Evolutionary conservation across 1,140 invertebrate species (phyloP).

Genomic region (Leptinotarsa defecta): DNA sequence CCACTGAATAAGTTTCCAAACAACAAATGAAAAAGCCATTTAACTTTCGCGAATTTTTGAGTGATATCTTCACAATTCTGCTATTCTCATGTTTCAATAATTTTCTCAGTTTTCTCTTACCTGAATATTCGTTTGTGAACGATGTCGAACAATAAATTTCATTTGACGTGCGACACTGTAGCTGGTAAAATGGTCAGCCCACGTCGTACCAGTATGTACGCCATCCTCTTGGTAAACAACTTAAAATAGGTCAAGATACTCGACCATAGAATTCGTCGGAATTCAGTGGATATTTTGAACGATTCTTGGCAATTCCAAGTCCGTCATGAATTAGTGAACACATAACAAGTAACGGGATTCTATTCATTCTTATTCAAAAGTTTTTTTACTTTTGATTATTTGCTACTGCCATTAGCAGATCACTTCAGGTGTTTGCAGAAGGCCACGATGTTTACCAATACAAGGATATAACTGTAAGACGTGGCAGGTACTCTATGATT

Average conservation of each 20-base stretch:
- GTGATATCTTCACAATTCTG: no score
- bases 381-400: constrained; percentile 7
- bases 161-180: no score
- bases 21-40: no score
- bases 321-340: constrained; percentile 6
- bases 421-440: not conserved
- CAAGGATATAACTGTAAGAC: not conserved
- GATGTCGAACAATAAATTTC: no score
- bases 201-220: not conserved
- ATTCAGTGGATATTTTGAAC: not conserved
- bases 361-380: not conserved
- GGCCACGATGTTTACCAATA: not conserved
- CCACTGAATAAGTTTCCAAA: no score
- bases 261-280: constrained; percentile 10
- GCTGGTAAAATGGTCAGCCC: not conserved
- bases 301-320: not conserved
- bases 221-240: constrained; percentile 12
- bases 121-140: no score
- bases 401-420: constrained; percentile 1
- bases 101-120: no score
- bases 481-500: no score
- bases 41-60: no score
- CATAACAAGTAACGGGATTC: constrained; percentile 3
- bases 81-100: no score
- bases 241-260: constrained; percentile 17